phyloP scores from a whole-genome alignment of 2,113 vertebrate species.

The Eubucco bourcierii region DNA sequence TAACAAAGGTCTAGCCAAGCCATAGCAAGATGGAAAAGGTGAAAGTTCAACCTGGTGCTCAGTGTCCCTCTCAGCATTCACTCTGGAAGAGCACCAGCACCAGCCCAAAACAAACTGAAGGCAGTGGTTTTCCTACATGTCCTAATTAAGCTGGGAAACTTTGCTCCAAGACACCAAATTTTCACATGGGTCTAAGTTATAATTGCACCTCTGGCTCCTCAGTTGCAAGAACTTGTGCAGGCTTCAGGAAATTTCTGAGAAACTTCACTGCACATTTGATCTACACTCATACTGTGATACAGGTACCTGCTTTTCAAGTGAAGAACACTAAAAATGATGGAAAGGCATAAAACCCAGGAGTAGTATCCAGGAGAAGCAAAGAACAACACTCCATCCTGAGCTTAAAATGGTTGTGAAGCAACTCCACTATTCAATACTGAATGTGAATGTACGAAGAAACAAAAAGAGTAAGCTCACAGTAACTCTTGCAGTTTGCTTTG shows the following conservation, averaged over 20 bases:
- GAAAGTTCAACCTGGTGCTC: background rate
- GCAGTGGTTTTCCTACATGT: accelerated
- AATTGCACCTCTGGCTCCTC: background rate
- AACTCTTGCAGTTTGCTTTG: background rate
- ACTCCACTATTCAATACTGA: background rate
- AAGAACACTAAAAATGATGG: background rate
- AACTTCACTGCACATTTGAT: background rate
- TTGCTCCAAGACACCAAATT: background rate
- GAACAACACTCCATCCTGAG: background rate
- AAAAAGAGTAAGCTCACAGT: background rate
- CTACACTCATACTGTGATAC: background rate
- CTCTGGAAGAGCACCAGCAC: background rate
- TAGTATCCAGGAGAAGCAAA: background rate
- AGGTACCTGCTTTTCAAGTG: background rate
- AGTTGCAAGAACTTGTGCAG: accelerated
- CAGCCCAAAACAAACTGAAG: background rate
- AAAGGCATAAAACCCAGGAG: background rate
- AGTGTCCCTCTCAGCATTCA: background rate
- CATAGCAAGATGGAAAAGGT: background rate
- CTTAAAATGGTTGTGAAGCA: background rate
- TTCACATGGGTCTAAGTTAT: background rate
- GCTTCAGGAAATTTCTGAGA: background rate
- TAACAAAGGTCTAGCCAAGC: background rate
- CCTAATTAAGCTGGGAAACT: background rate
- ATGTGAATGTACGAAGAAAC: background rate